Evolutionary conservation across 2,113 vertebrate genomes (phyloP).

Genomic region (Polypterus bichir): DNA sequence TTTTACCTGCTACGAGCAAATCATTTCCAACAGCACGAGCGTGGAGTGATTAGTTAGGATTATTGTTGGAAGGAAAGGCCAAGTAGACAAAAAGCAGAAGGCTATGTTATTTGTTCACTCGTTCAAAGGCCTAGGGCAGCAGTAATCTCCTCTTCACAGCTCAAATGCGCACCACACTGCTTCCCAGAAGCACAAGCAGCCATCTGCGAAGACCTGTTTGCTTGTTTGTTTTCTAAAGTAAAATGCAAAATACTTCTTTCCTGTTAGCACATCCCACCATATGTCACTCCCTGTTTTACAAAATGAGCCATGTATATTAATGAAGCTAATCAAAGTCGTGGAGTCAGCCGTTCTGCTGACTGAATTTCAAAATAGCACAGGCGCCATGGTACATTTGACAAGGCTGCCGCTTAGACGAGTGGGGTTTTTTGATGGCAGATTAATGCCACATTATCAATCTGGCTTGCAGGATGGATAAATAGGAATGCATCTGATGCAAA

Average conservation of each 20-base stretch:
- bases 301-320: slow-evolving; percentile 91
- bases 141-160: slow-evolving; percentile 37
- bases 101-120: slow-evolving; percentile 49
- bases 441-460: neutral
- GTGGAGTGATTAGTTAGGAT: slow-evolving; percentile 40
- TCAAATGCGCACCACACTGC: slow-evolving; percentile 41
- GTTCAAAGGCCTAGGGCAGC: slow-evolving; percentile 45
- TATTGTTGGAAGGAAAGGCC: slow-evolving; percentile 39
- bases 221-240: slow-evolving; percentile 96
- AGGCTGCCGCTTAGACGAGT: neutral
- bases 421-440: neutral
- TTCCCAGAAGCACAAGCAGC: slow-evolving; percentile 75
- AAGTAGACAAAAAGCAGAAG: slow-evolving; percentile 40
- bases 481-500: too few relatives aligned
- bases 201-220: slow-evolving; percentile 98
- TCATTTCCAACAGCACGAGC: slow-evolving; percentile 10
- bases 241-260: slow-evolving; percentile 96
- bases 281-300: slow-evolving; percentile 84
- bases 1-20: slow-evolving; percentile 35
- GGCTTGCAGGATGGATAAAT: too few relatives aligned
- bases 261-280: slow-evolving; percentile 90
- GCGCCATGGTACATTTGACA: neutral
- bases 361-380: slow-evolving; percentile 28
- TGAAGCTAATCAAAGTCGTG: slow-evolving; percentile 77
- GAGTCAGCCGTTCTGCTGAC: slow-evolving; percentile 37